Evolutionary conservation across 2,113 vertebrate species (phyloP).

Genomic region (Alethe diademata): DNA sequence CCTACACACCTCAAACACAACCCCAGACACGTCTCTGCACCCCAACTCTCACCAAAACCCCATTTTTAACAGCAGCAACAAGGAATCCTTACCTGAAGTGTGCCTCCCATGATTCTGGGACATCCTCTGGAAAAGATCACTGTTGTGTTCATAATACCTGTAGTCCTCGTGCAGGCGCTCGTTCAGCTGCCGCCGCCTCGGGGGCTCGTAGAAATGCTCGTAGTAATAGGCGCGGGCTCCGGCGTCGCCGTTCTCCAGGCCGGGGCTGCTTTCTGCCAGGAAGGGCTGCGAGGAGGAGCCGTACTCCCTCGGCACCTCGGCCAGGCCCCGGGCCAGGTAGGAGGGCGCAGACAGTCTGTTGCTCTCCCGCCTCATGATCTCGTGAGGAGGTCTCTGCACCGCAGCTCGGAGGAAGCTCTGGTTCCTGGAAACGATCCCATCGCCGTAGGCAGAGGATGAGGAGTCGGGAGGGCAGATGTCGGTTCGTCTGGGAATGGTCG

Average conservation of each 20-base stretch:
- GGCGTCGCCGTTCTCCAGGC: slow-evolving; percentile 88
- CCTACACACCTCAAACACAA: too few relatives aligned
- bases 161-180: slow-evolving; percentile 88
- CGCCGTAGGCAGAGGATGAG: slow-evolving; percentile 76
- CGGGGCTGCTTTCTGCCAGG: slow-evolving; percentile 78
- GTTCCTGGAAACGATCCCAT: slow-evolving; percentile 82
- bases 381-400: slow-evolving; percentile 84
- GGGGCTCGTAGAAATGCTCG: slow-evolving; percentile 86
- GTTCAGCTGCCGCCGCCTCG: slow-evolving; percentile 76
- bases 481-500: slow-evolving; percentile 91
- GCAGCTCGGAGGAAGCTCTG: slow-evolving; percentile 88
- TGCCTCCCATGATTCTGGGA: slow-evolving; percentile 86
- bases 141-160: slow-evolving; percentile 90
- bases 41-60: fast-evolving
- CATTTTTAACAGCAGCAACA: fast-evolving
- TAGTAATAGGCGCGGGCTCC: slow-evolving; percentile 81
- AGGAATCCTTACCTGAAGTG: slow-evolving; percentile 76
- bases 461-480: slow-evolving; percentile 87
- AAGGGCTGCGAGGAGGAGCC: slow-evolving; percentile 89
- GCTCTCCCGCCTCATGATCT: slow-evolving; percentile 88
- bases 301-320: slow-evolving; percentile 89
- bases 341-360: slow-evolving; percentile 92
- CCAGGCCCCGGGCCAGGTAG: slow-evolving; percentile 84
- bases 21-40: neutral
- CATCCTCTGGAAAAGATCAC: slow-evolving; percentile 87